A percentile compares a stretch with the other conserved stretches of the same genome.
phyloP scores from a whole-genome alignment of 2,888 invertebrate genomes.

The Vandiemenella viatica region DNA sequence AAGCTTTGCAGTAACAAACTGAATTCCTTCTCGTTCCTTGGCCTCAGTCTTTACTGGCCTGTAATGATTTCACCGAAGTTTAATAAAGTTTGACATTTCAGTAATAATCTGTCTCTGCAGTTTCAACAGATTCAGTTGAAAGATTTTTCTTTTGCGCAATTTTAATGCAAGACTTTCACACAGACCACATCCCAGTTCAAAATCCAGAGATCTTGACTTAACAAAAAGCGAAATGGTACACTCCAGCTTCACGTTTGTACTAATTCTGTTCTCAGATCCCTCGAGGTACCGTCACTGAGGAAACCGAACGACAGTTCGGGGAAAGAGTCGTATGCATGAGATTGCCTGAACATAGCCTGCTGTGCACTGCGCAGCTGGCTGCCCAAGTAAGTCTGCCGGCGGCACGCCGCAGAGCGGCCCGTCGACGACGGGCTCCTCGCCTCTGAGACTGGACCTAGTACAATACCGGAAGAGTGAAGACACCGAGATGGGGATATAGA shows the following conservation, averaged over 20 bases:
- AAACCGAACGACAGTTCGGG: not conserved
- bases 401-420: too few species aligned
- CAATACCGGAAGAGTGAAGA: not conserved
- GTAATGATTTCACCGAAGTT: too few species aligned
- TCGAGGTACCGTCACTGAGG: not conserved
- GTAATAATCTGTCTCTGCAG: too few species aligned
- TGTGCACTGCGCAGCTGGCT: not conserved
- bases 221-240: not conserved
- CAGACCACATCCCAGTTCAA: too few species aligned
- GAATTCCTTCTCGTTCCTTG: too few species aligned
- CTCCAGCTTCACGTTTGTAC: not conserved
- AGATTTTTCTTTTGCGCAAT: too few species aligned
- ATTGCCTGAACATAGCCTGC: not conserved
- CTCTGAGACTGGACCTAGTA: not conserved
- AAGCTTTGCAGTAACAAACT: too few species aligned
- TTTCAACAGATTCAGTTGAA: too few species aligned
- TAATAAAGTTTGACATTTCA: too few species aligned
- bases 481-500: not conserved
- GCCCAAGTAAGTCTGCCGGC: not conserved
- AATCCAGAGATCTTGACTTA: too few species aligned
- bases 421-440: not conserved
- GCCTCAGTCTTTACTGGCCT: too few species aligned
- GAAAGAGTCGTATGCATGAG: constrained; percentile 1
- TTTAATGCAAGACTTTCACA: too few species aligned
- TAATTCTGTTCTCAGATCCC: not conserved